phyloP scores from a whole-genome alignment of 2,113 vertebrate genomes.

The Oncorhynchus nerka region DNA sequence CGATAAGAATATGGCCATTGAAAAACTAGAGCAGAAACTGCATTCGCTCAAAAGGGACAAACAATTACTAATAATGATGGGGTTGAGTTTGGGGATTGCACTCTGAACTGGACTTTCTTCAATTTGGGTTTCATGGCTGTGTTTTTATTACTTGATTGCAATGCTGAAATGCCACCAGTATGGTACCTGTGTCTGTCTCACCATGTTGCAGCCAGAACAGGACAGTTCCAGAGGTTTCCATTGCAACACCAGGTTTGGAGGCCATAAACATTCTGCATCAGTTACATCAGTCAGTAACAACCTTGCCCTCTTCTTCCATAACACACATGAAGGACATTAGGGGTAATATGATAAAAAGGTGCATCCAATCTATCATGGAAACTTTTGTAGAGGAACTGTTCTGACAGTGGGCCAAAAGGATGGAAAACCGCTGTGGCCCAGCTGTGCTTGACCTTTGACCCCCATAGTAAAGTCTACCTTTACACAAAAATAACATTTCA shows the following conservation, averaged over 20 bases:
- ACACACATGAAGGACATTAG: neutral
- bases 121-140: neutral
- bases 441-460: slow-evolving; percentile 57
- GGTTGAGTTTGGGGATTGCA: neutral
- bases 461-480: slow-evolving; percentile 43
- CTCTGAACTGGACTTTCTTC: too few relatives aligned
- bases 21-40: neutral
- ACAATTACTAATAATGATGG: neutral
- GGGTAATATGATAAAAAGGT: neutral
- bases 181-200: neutral
- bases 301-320: neutral
- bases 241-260: neutral
- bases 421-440: slow-evolving; percentile 54
- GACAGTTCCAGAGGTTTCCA: neutral
- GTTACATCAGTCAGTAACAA: neutral
- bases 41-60: neutral
- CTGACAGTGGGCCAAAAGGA: slow-evolving; percentile 18
- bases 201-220: neutral
- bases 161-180: neutral
- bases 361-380: neutral
- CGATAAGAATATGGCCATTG: slow-evolving; percentile 19
- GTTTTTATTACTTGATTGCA: neutral
- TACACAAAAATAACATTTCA: slow-evolving; percentile 52
- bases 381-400: slow-evolving; percentile 20
- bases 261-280: neutral